Evolutionary conservation across 2,888 invertebrate species (phyloP), one percentile per base, ranked within the genome.

Genomic region (Apotomis capreana): DNA sequence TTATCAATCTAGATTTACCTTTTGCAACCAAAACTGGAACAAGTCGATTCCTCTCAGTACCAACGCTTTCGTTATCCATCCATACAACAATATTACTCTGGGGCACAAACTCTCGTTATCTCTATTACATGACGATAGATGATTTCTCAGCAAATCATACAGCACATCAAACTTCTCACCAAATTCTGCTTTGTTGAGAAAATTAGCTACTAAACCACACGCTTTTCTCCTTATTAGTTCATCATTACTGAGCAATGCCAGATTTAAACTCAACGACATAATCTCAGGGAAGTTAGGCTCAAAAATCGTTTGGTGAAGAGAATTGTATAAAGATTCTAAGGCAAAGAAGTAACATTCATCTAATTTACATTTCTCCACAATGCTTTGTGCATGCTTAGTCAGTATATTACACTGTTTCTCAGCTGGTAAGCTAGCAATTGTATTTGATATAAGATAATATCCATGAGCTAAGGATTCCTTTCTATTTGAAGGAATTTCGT

Each of bases 121-220:
- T 37, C 80, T 80, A 63, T 76, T 80, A 75, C 86, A 86, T 1
- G 75, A 70, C 0, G 83, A 74, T 57, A 92, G 74, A 73, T 81
- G 78, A 55, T 73, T 81, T 78, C 88, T 91, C 65, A 92, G 77
- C 57, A 79, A 70, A 65, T 89, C 90, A 78, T 92, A 91, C 1
- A 92, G 70, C 8, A 86, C 60, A 76, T 92, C 89, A 82, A 92
- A 92, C 51, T 83, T 86, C 72, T 86, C 83, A 0, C 90, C 91
- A 65, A 81, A 83, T 44, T 91, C 91, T 0, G 86, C 88, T 84
- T 95, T 95, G 80, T 95, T 95, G 59, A 95, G 78, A 69, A 95
- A 85, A 84, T 95, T 94, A 0, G 95, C 94, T 69, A 94, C 80
- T 68, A 95, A 82, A 75, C 91, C 87, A 79, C 92, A 93, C 0